Conservation (phyloP, 2,888 invertebrate species). For the Chesias legatella region DNA sequence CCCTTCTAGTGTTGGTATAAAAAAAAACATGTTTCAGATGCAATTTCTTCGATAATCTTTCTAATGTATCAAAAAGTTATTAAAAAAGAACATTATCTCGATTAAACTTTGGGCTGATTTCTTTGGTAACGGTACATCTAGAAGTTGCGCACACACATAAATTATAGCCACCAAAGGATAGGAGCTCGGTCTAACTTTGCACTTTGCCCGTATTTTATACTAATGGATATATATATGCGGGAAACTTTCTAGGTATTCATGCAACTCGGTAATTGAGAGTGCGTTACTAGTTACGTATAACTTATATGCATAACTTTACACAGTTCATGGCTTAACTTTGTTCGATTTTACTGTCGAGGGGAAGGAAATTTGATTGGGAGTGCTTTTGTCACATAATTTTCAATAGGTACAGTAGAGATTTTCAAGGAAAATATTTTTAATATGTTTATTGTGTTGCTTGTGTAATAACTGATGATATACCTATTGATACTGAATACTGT, state of each 20-base stretch:
- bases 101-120: not conserved
- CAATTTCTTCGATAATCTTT: no score
- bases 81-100: no score
- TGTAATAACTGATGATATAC: no score
- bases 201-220: slow-evolving; percentile 76
- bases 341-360: slow-evolving; percentile 1
- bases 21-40: no score
- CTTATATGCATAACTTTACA: slow-evolving; percentile 32
- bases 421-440: no score
- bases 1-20: no score
- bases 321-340: not conserved
- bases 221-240: slow-evolving; percentile 73
- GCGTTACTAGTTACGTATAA: slow-evolving; percentile 43
- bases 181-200: slow-evolving; percentile 73
- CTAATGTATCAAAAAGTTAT: no score
- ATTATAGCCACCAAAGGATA: slow-evolving; percentile 76
- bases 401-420: no score
- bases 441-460: no score
- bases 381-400: slow-evolving; percentile 3
- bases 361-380: slow-evolving; percentile 18
- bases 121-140: slow-evolving; percentile 50
- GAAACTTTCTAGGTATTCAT: slow-evolving; percentile 54
- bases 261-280: slow-evolving; percentile 69
- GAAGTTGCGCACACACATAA: slow-evolving; percentile 70
- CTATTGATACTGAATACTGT: no score